Conservation (phyloP, 2,797 vertebrate genomes). For the Muraenolepis orangiensis region DNA sequence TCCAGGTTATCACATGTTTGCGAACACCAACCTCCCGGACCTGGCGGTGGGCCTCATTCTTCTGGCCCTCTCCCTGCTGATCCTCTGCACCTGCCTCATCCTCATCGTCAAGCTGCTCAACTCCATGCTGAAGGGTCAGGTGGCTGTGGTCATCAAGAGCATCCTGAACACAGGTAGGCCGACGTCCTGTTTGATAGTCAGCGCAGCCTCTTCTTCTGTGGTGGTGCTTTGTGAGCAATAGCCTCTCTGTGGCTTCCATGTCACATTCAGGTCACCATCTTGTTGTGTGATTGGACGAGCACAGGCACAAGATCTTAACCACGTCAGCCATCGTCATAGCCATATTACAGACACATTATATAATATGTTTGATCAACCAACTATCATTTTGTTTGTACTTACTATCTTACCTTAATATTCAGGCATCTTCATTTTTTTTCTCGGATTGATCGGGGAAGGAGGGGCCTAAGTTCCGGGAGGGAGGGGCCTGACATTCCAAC, state of each 20-base stretch:
- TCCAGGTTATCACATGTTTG: conserved; percentile 89
- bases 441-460: too few species aligned
- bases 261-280: conserved; percentile 38
- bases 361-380: neutral
- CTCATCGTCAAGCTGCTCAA: conserved; percentile 93
- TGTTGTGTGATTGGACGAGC: conserved; percentile 37
- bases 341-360: neutral
- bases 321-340: neutral
- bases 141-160: conserved; percentile 92
- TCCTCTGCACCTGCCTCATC: conserved; percentile 88
- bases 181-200: conserved; percentile 63
- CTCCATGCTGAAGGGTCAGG: conserved; percentile 93
- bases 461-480: neutral
- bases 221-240: conserved; percentile 70
- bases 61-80: conserved; percentile 78
- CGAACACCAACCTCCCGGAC: conserved; percentile 72
- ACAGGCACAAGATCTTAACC: conserved; percentile 47
- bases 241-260: conserved; percentile 31
- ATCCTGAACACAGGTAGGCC: conserved; percentile 91
- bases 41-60: conserved; percentile 86
- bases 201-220: conserved; percentile 37
- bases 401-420: neutral
- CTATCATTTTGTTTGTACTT: neutral
- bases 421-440: neutral
- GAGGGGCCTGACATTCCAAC: neutral